phyloP scores from a whole-genome alignment of 1,140 invertebrate species.

The Polypedilum vanderplanki region DNA sequence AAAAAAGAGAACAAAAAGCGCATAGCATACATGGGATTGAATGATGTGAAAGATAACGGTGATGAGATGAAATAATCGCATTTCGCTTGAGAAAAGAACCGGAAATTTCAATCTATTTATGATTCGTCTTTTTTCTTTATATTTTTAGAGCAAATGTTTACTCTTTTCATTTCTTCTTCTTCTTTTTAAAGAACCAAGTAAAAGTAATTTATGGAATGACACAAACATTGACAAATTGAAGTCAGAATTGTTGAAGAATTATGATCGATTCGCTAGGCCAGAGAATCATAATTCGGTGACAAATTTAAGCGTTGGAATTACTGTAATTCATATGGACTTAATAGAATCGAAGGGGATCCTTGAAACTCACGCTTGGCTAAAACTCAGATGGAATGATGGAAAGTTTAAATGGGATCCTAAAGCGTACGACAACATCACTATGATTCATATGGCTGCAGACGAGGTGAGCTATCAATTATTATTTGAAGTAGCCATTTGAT shows the following conservation, averaged over 20 bases:
- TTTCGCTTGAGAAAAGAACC: background rate
- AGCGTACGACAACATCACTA: constrained; percentile 46
- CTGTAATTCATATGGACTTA: constrained; percentile 50
- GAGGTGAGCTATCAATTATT: constrained; percentile 1
- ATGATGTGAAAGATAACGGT: too few relatives aligned
- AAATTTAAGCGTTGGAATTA: constrained; percentile 48
- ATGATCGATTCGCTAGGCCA: constrained; percentile 57
- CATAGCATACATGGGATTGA: too few relatives aligned
- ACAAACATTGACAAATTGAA: constrained; percentile 53
- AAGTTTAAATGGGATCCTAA: background rate
- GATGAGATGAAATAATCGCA: too few relatives aligned
- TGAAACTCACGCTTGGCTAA: constrained; percentile 51
- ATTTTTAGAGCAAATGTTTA: too few relatives aligned
- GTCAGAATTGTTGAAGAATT: constrained; percentile 52
- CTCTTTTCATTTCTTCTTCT: too few relatives aligned
- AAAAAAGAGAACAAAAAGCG: too few relatives aligned
- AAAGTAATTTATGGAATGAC: constrained; percentile 46
- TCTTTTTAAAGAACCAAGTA: background rate
- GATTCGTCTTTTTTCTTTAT: background rate
- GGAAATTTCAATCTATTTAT: constrained; percentile 15
- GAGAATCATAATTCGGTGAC: constrained; percentile 49
- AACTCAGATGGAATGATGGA: constrained; percentile 26
- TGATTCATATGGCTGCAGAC: background rate
- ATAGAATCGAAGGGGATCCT: constrained; percentile 52
- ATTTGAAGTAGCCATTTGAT: too few relatives aligned